Base-by-base conservation (phyloP, 2,888 invertebrate species). In the Orthonychiurus folsomi region DNA sequence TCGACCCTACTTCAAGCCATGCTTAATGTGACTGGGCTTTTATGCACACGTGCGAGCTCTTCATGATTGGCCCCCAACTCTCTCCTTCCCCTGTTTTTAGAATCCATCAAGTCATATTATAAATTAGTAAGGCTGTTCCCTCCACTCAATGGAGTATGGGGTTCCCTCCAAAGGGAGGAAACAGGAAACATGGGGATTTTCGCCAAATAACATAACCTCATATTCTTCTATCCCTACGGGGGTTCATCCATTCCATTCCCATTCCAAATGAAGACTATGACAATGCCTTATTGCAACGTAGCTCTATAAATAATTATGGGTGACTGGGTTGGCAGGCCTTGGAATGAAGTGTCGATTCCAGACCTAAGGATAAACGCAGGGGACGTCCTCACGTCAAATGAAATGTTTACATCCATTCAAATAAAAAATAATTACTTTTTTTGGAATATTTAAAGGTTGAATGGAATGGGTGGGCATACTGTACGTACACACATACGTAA, bases 321-420 rank as follows among this genome's bases (percentile, higher is more conserved):
- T 37, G 37, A 15, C 37, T 37, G 37, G 15, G 5, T 15, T 37
- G 37, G n/a, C n/a, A n/a, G n/a, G n/a, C n/a, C n/a, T n/a, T n/a
- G n/a, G n/a, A n/a, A n/a, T n/a, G n/a, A n/a, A n/a, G n/a, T n/a
- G n/a, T n/a, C n/a, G n/a, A n/a, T n/a, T n/a, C n/a, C n/a, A n/a
- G n/a, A n/a, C n/a, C n/a, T 48, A 48, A 48, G 48, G 48, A 48
- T n/a, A 48, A 48, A n/a, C 48, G 48, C 48, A 15, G n/a, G n/a
- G n/a, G n/a, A n/a, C n/a, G n/a, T n/a, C n/a, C n/a, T n/a, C n/a
- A n/a, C n/a, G n/a, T n/a, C n/a, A n/a, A n/a, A n/a, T n/a, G n/a
- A n/a, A n/a, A n/a, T n/a, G 48, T 48, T 48, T 12, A 48, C 48
- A 48, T 48, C 12, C 12, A 12, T 48, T 48, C 48, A 48, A 48